Conservation (phyloP, 2,113 vertebrate genomes). For the Sialia sialis region DNA sequence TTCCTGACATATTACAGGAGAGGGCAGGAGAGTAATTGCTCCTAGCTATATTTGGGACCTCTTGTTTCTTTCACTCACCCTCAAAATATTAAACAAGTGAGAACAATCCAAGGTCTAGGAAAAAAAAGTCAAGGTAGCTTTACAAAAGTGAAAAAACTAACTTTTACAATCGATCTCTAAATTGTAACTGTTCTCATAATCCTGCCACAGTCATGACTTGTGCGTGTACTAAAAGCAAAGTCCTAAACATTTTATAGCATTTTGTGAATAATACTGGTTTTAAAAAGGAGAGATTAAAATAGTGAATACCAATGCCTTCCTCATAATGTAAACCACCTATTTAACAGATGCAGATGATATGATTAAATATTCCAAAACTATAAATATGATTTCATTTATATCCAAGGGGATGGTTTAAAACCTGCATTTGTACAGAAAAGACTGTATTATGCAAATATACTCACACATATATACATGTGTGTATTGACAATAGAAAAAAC, state of each 20-base stretch:
- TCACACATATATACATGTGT: not conserved
- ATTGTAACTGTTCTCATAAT: not conserved
- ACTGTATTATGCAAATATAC: not conserved
- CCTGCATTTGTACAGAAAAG: not conserved
- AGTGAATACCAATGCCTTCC: not conserved
- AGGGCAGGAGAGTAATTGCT: not conserved
- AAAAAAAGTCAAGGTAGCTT: not conserved
- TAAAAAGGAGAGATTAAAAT: not conserved
- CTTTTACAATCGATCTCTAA: not conserved
- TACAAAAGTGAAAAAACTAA: not conserved
- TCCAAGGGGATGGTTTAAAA: not conserved
- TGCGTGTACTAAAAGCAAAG: not conserved
- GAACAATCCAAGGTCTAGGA: not conserved
- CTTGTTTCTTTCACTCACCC: not conserved
- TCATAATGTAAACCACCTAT: not conserved
- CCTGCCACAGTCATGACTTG: not conserved
- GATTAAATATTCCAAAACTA: not conserved
- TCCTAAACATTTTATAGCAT: not conserved
- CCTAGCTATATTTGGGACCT: not conserved
- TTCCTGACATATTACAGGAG: not conserved
- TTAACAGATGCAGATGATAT: not conserved
- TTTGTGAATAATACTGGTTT: not conserved
- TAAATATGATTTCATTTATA: not conserved
- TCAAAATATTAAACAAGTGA: not conserved
- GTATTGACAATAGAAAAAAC: not conserved